Base-by-base conservation (phyloP, 2,797 vertebrate species). In the Novumbra hubbsi region DNA sequence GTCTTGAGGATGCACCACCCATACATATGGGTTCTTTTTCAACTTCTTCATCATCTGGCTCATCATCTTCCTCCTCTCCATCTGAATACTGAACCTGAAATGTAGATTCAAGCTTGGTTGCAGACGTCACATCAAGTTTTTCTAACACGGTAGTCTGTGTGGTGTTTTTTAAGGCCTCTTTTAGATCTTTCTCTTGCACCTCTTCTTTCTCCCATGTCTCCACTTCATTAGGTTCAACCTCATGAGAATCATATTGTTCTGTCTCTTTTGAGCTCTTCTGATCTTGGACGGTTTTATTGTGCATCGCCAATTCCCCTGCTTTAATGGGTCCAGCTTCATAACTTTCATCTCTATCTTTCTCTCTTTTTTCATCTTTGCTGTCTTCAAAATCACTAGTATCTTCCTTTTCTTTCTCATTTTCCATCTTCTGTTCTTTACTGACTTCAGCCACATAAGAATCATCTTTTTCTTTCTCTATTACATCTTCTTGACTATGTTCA, bases 391-490 rank as follows among this genome's bases (percentile, higher is more conserved):
- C 90, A 41, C 82, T 84, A 0, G 78, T 88, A 64, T 85, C 80
- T 48, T 92, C 89, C 73, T 91, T 92, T 76, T 92, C 91, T 75
- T 86, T 85, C 57, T 92, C 89, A 69, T 90, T 91, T 78, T 89
- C 90, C 91, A 91, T 92, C 78, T 91, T 92, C 77, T 92, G 80
- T 75, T 92, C 91, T 87, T 91, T 92, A 76, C 87, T 91, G 49
- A 91, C 73, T 76, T 92, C 91, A 5, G 89, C 90, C 38, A 91
- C 87, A 64, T 89, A 82, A 5, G 91, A 21, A 0, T 91, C 91
- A 48, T 92, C 91, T 69, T 92, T 92, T 80, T 91, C 91, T 84
- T 83, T 90, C 66, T 83, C 88, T 63, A n/a, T 85, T 68, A 79
- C 88, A 70, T 90, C 88, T 16, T 85, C 82, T 27, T 72, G 78